Evolutionary conservation across 2,797 vertebrate genomes (phyloP).

Genomic region (Triplophysa yarkandensis): DNA sequence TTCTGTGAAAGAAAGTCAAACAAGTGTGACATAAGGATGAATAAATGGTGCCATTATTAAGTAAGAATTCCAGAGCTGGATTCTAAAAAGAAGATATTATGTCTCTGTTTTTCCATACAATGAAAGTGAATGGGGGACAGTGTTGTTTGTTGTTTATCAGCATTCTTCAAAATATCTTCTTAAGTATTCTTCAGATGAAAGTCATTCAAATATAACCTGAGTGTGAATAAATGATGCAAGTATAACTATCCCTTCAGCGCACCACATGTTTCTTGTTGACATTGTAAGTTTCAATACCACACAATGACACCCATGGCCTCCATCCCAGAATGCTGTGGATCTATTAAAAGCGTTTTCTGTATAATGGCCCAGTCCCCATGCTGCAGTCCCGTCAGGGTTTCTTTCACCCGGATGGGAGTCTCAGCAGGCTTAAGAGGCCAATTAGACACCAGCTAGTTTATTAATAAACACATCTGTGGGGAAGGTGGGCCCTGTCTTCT

Average conservation of each 20-base stretch:
- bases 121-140: no score
- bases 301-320: constrained; percentile 7
- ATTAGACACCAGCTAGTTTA: constrained; percentile 62
- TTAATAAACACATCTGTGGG: constrained; percentile 66
- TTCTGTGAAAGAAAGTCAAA: no score
- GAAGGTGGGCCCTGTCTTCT: constrained; percentile 47
- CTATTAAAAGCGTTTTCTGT: constrained; percentile 46
- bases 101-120: no score
- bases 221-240: no score
- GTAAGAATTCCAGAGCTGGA: no score
- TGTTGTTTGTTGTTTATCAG: no score
- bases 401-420: constrained; percentile 52
- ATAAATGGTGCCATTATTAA: no score
- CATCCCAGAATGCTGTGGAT: constrained; percentile 36
- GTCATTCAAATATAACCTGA: no score
- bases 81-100: no score
- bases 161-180: no score
- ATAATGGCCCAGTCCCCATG: constrained; percentile 49
- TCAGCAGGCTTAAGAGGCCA: constrained; percentile 59
- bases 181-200: no score
- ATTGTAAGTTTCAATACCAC: constrained; percentile 5
- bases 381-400: constrained; percentile 47
- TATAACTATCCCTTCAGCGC: neutral
- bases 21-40: no score
- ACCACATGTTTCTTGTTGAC: neutral